Evolutionary conservation across 2,888 invertebrate genomes (phyloP).

Genomic region (Gastrophysa polygoni): DNA sequence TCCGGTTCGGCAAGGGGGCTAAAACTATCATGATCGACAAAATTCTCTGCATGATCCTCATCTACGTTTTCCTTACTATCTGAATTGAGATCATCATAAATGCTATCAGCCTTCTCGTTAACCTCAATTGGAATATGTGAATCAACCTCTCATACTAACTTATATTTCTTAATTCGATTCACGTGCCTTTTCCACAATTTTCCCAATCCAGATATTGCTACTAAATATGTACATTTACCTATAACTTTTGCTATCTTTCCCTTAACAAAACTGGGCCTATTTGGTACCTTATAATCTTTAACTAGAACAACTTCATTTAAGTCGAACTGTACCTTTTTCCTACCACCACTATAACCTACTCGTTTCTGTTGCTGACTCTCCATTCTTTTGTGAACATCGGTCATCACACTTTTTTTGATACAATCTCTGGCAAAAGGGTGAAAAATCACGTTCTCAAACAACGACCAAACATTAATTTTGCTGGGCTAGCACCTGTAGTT

Average conservation of each 20-base stretch:
- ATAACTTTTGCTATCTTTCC: neutral
- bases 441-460: too few species aligned
- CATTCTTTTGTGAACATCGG: neutral
- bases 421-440: neutral
- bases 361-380: neutral
- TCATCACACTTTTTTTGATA: neutral
- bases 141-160: too few species aligned
- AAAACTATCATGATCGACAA: too few species aligned
- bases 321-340: neutral
- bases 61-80: too few species aligned
- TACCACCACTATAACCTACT: neutral
- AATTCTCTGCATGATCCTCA: too few species aligned
- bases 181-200: neutral
- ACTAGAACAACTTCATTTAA: neutral
- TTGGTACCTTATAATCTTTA: neutral
- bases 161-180: neutral
- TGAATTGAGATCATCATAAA: too few species aligned
- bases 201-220: too few species aligned
- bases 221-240: neutral
- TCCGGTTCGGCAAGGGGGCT: too few species aligned
- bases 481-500: too few species aligned
- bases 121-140: too few species aligned
- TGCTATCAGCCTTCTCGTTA: too few species aligned
- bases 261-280: neutral
- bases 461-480: too few species aligned